A percentile compares a stretch with the other conserved stretches of the same genome.
phyloP scores from a whole-genome alignment of 2,888 invertebrate species.

The Acanthacorydalis orientalis region DNA sequence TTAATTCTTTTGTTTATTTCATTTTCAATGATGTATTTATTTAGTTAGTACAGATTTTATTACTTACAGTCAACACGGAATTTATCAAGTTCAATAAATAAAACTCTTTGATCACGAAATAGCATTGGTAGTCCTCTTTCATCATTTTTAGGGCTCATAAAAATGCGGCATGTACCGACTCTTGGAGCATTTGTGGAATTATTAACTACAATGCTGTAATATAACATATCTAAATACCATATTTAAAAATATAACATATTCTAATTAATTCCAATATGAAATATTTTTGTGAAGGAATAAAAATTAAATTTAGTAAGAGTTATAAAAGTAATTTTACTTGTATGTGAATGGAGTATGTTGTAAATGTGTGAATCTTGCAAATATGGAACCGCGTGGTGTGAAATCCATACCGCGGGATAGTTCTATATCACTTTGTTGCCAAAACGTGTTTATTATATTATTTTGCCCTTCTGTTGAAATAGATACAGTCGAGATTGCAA shows the following conservation, averaged over 20 bases:
- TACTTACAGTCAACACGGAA: conserved; percentile 45
- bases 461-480: conserved; percentile 21
- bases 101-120: conserved; percentile 41
- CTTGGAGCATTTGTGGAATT: conserved; percentile 31
- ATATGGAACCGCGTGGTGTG: conserved; percentile 53
- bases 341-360: conserved; percentile 58
- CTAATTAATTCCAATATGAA: no score
- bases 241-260: no score
- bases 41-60: no score
- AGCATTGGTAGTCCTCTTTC: conserved; percentile 45
- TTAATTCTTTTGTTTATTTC: background rate
- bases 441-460: conserved; percentile 50
- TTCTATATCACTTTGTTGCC: conserved; percentile 66
- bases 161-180: conserved; percentile 51
- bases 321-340: conserved; percentile 21
- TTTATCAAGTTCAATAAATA: conserved; percentile 60
- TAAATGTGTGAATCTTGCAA: conserved; percentile 59
- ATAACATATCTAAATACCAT: no score
- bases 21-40: no score
- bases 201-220: conserved; percentile 33
- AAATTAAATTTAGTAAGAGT: background rate
- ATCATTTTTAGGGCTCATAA: conserved; percentile 46
- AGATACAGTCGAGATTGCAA: conserved; percentile 41
- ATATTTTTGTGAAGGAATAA: no score
- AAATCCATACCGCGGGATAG: conserved; percentile 70